Evolutionary conservation across 1,140 invertebrate species (phyloP), one percentile per base, ranked within the genome.

Genomic region (Macrobrachium nipponense): DNA sequence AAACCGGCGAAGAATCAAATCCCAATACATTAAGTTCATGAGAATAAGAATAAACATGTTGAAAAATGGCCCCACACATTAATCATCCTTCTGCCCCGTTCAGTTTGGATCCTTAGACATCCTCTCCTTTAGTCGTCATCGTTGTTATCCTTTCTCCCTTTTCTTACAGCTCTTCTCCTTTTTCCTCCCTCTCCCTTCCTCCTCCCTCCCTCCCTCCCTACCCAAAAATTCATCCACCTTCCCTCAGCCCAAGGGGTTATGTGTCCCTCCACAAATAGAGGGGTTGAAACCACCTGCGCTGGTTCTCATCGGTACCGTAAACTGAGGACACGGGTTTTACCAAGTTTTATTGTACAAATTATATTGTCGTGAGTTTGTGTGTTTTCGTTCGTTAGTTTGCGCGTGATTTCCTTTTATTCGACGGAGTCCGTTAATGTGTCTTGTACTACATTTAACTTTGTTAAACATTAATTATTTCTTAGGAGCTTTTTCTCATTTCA

Each of bases 231-330:
- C 36, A 44, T 15, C 12, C 70, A 44, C 70, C 36, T 18, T 15
- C 36, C 27, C 15, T 73, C 70, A 8, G 36, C n/a, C 27, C 36
- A 36, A 11, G 15, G 15, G 18, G 18, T 20, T n/a, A 17, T 20
- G 8, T 20, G 8, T 20, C 73, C 44, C 23, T 18, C 44, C 73
- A 18, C 20, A n/a, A 44, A n/a, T 51, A 44, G 44, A 44, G 10
- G n/a, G 8, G 7, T 20, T 23, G 18, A 5, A 17, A 44, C 51
- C 73, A 76, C 44, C 44, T 76, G 73, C 23, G 44, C 73, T 20
- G 44, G 73, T 76, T 76, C 73, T 76, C 73, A 76, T 58, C 51
- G 43, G 44, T 14, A 76, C 73, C 20, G 44, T 76, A 76, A 76
- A 76, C 73, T 58, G 36, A 43, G 70, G 70, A 44, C 17, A 44